These are phyloP conservation scores for Crenuchus spilurus DNA, from an alignment of 2,797 vertebrate species.

Conservation along the genomic window DNA sequence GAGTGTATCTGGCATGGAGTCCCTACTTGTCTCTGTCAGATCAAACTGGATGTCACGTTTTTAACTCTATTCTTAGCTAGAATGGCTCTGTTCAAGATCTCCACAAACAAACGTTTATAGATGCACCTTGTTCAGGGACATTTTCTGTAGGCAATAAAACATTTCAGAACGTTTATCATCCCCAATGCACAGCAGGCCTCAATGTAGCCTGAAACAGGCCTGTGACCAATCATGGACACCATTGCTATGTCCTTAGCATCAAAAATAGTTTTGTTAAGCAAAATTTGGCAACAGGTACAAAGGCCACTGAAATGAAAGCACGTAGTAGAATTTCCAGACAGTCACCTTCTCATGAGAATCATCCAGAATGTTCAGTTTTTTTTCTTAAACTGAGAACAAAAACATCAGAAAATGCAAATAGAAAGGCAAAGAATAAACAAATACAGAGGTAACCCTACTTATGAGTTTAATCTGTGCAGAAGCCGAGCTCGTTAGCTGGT, in stretches of 20 bases:
- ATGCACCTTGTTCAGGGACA: constrained; percentile 4
- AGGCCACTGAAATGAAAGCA: neutral
- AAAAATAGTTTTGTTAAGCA: constrained; percentile 3
- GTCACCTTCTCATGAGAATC: neutral
- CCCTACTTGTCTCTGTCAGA: too few relatives aligned
- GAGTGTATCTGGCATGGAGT: too few relatives aligned
- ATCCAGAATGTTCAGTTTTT: too few relatives aligned
- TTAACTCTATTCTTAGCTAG: neutral
- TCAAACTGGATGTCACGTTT: too few relatives aligned
- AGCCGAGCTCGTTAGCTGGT: too few relatives aligned
- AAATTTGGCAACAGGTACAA: neutral
- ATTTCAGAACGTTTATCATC: constrained; percentile 21
- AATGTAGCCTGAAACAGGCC: neutral
- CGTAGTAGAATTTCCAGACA: neutral
- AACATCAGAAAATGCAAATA: too few relatives aligned
- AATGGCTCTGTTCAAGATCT: constrained; percentile 11
- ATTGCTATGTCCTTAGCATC: neutral
- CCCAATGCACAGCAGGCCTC: neutral
- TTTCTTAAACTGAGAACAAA: too few relatives aligned
- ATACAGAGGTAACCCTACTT: too few relatives aligned
- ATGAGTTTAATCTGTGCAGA: too few relatives aligned
- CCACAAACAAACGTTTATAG: constrained; percentile 15
- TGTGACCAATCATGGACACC: neutral
- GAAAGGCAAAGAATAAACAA: too few relatives aligned
- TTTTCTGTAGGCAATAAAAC: constrained; percentile 17